phyloP scores from a whole-genome alignment of 2,888 invertebrate genomes.

The Lymantria monacha region DNA sequence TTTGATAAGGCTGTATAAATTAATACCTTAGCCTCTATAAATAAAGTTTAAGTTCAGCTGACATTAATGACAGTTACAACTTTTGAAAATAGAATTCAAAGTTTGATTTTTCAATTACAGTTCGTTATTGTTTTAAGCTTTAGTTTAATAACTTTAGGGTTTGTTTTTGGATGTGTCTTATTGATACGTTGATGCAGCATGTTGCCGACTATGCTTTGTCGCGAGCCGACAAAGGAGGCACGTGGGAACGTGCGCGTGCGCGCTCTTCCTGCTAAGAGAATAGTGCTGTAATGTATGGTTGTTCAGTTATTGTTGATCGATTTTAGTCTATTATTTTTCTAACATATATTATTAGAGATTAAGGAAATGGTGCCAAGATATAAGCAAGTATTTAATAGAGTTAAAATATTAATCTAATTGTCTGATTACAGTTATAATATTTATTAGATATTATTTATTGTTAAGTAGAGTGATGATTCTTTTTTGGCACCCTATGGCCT shows the following conservation, averaged over 20 bases:
- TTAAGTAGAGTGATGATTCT: too few species aligned
- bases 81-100: constrained; percentile 24
- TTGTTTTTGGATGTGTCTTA: constrained; percentile 25
- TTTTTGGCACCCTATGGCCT: too few species aligned
- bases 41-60: constrained; percentile 21
- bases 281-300: constrained; percentile 64
- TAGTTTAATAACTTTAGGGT: constrained; percentile 32
- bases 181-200: constrained; percentile 52
- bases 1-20: constrained; percentile 11
- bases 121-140: constrained; percentile 27
- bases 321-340: constrained; percentile 49
- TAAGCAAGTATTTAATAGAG: constrained; percentile 2
- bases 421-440: not conserved
- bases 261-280: constrained; percentile 57
- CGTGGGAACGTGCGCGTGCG: constrained; percentile 79
- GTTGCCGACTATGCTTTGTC: constrained; percentile 76
- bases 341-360: constrained; percentile 30
- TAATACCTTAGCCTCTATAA: constrained; percentile 14
- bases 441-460: too few species aligned
- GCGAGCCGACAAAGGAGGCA: constrained; percentile 75
- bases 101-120: constrained; percentile 50
- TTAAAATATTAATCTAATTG: not conserved
- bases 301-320: constrained; percentile 59
- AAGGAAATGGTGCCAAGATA: constrained; percentile 16
- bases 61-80: constrained; percentile 20